phyloP scores from a whole-genome alignment of 1,140 invertebrate genomes.

The Augochlora pura region DNA sequence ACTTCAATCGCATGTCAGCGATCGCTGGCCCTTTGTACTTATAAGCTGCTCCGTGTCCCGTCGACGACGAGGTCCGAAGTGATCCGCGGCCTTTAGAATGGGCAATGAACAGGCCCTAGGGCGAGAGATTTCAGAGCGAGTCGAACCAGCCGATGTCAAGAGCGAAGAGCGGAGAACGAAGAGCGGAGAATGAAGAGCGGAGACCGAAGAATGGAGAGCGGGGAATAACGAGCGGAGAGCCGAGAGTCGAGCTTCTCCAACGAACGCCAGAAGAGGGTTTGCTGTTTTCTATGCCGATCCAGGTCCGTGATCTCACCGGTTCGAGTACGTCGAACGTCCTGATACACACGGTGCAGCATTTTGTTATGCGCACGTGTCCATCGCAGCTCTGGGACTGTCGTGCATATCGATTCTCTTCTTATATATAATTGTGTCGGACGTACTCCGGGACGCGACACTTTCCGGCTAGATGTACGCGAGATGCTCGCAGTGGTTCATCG shows the following conservation, averaged over 20 bases:
- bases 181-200: too few species aligned
- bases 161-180: too few species aligned
- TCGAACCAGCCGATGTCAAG: neutral
- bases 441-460: neutral
- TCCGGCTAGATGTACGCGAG: neutral
- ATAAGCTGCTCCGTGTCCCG: neutral
- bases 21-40: neutral
- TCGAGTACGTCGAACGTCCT: neutral
- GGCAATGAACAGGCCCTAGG: too few species aligned
- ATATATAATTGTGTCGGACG: neutral
- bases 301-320: neutral
- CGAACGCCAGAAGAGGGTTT: neutral
- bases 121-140: neutral
- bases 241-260: neutral
- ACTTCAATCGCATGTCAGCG: neutral
- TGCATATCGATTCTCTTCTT: conserved; percentile 22
- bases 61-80: neutral
- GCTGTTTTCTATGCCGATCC: neutral
- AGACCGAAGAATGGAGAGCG: too few species aligned
- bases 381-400: conserved; percentile 39
- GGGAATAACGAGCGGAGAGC: too few species aligned
- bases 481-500: conserved; percentile 36
- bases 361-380: neutral
- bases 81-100: neutral
- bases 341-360: neutral